Percentiles rank a stretch among this genome's conserved stretches.
Evolutionary conservation across 1,140 invertebrate genomes (phyloP).

Genomic region (Gryon sp.): DNA sequence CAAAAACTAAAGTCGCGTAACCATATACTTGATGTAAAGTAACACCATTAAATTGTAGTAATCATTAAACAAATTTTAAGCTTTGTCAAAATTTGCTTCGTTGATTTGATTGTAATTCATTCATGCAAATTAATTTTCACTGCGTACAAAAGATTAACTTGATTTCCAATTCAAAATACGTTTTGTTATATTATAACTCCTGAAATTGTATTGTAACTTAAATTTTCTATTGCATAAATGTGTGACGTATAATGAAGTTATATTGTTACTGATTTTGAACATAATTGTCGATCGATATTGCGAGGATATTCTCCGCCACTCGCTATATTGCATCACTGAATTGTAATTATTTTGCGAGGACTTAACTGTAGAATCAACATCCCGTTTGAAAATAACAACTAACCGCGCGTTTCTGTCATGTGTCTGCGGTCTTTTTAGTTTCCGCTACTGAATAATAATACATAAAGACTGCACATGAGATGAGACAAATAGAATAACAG

Average conservation of each 20-base stretch:
- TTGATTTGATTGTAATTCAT: constrained; percentile 45
- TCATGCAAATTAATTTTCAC: constrained; percentile 49
- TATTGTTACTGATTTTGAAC: constrained; percentile 29
- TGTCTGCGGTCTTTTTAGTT: constrained; percentile 30
- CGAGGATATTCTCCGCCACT: background rate
- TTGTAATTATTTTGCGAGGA: constrained; percentile 42
- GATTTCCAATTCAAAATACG: constrained; percentile 41
- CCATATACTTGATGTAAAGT: no score
- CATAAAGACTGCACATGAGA: constrained; percentile 1
- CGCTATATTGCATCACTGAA: constrained; percentile 15
- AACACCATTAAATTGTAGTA: constrained; percentile 48
- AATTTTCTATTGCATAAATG: constrained; percentile 34
- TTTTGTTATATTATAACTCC: constrained; percentile 34
- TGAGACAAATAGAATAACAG: constrained; percentile 33
- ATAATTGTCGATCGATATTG: constrained; percentile 32
- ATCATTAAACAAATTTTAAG: constrained; percentile 22
- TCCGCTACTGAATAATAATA: constrained; percentile 27
- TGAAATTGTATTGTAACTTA: constrained; percentile 18
- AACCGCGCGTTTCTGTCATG: constrained; percentile 12
- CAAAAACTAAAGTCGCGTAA: no score
- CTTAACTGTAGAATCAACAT: constrained; percentile 48
- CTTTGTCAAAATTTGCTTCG: constrained; percentile 41
- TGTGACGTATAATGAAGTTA: constrained; percentile 24
- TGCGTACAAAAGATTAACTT: constrained; percentile 48
- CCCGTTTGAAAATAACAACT: constrained; percentile 40